Conservation (phyloP, 1,140 invertebrate species). For the Orchesella cincta region DNA sequence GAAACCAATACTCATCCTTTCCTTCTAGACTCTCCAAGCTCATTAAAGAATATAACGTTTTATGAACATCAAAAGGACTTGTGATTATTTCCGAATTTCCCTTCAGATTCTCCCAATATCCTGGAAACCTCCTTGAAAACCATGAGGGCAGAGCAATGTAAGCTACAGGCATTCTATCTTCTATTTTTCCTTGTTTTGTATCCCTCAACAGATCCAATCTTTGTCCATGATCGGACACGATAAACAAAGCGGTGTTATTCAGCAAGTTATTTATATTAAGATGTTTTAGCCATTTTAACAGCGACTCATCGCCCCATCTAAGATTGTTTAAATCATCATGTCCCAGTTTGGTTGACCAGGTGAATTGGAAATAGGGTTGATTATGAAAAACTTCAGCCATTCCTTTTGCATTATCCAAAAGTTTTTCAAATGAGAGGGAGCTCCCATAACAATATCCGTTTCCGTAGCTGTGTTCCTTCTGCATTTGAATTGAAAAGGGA, state of each 20-base stretch:
- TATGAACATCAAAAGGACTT: constrained; percentile 82
- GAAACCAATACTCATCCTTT: too few relatives aligned
- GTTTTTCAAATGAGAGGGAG: constrained; percentile 59
- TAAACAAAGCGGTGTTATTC: constrained; percentile 66
- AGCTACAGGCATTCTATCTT: constrained; percentile 84
- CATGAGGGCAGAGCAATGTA: constrained; percentile 76
- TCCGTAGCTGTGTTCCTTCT: constrained; percentile 45
- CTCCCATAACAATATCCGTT: constrained; percentile 65
- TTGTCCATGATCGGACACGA: constrained; percentile 86
- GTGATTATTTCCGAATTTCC: constrained; percentile 72
- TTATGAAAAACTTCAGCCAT: constrained; percentile 32
- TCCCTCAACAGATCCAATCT: constrained; percentile 67
- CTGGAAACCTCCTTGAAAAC: constrained; percentile 66
- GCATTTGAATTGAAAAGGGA: constrained; percentile 65
- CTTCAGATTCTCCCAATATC: constrained; percentile 67
- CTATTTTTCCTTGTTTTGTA: constrained; percentile 81
- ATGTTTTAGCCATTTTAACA: constrained; percentile 54
- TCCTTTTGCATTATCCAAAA: constrained; percentile 52
- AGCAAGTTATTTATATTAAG: constrained; percentile 53
- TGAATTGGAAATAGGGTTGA: constrained; percentile 67
- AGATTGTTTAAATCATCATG: constrained; percentile 76
- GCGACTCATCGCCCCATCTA: constrained; percentile 65
- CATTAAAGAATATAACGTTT: constrained; percentile 67
- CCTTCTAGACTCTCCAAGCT: constrained; percentile 53
- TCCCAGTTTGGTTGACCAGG: constrained; percentile 75